Evolutionary conservation across 2,888 invertebrate genomes (phyloP), one percentile per base, ranked within the genome.

Genomic region (Leucophenga montana): DNA sequence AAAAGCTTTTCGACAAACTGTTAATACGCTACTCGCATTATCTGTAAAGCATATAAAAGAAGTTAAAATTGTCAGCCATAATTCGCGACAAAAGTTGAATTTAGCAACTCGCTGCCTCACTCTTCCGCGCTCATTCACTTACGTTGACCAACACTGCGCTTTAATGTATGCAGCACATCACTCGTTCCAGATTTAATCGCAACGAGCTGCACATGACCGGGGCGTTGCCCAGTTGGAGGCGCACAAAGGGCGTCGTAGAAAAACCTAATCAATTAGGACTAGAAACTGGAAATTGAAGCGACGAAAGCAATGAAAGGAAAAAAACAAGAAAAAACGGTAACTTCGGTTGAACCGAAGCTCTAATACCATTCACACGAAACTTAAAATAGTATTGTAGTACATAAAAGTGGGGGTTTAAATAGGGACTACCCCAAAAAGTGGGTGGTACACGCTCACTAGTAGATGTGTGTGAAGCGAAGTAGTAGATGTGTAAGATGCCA

Each of bases 221-320:
- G 39, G 39, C 39, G 39, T 39, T 39, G 11, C 39, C 39, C 39
- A 39, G 39, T 39, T 39, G 39, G 39, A 8, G 39, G 39, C 39
- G 39, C 39, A 39, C 11, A 39, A 11, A 39, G 39, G 61, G 18
- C 33, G 61, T 33, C 44, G 61, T 61, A 61, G 44, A 27, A 64
- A 75, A 83, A 82, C 78, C 80, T 83, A 83, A 84, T 84, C 83
- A 83, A 84, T 84, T 83, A 81, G 78, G 73, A 67, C 33, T 50
- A 16, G n/a, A 22, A n/a, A 54, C n/a, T 22, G 57, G 13, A 57
- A 22, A 18, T 11, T 57, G 18, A 39, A 6, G n/a, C 57, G 13
- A 14, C 14, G 13, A 22, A 27, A 13, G 22, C 6, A 56, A 20
- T 20, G 18, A n/a, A 27, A 57, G 18, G 11, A 57, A 18, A 57